Base-by-base conservation (phyloP, 2,888 invertebrate species). In the Bombylius major region DNA sequence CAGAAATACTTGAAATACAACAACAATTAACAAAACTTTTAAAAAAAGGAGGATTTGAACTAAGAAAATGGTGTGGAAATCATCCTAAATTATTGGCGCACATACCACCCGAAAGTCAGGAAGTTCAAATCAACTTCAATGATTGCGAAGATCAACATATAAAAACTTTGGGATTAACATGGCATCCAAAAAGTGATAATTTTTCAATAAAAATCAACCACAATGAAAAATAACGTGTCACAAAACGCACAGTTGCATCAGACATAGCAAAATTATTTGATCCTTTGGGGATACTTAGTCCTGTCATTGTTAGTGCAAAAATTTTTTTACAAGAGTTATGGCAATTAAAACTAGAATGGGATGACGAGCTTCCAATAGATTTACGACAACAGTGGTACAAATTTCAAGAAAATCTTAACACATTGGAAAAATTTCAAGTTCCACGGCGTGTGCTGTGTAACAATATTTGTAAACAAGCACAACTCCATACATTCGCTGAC, bases 401-500 rank as follows among this genome's bases (percentile, higher is more conserved):
- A n/a, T n/a, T n/a, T n/a, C n/a, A n/a, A n/a, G n/a, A n/a, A n/a
- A n/a, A n/a, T n/a, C n/a, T n/a, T n/a, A n/a, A n/a, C n/a, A n/a
- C n/a, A n/a, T n/a, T n/a, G n/a, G n/a, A n/a, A n/a, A n/a, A n/a
- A n/a, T n/a, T n/a, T n/a, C n/a, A n/a, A n/a, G n/a, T n/a, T n/a
- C n/a, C n/a, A n/a, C n/a, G n/a, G n/a, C n/a, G n/a, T n/a, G n/a
- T n/a, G n/a, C n/a, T n/a, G n/a, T n/a, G n/a, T n/a, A 46, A 54
- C 34, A 5, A 36, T 23, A 36, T 36, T 7, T 32, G 39, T 5
- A 36, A 23, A 42, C 42, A 36, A 36, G 47, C 31, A 12, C 55
- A 61, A 48, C n/a, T 61, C 6, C 58, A 60, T 49, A 51, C 52
- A 11, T 61, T 59, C 54, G 53, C 56, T 39, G 60, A 59, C 34